phyloP scores from a whole-genome alignment of 1,140 invertebrate species.

The Atta colombica region DNA sequence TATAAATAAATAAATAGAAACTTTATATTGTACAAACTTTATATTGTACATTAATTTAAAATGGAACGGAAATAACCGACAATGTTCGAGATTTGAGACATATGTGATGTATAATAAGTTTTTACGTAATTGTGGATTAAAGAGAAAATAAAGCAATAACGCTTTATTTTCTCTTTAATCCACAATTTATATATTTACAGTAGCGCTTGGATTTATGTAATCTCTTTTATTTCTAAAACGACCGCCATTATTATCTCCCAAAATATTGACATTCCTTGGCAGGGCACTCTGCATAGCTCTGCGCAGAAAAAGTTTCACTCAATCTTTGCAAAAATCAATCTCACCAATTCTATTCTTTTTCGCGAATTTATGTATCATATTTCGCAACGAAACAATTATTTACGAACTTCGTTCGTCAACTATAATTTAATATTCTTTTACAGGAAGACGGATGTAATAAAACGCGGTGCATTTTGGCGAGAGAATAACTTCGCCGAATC shows the following conservation, averaged over 20 bases:
- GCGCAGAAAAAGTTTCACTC: slow-evolving; percentile 13
- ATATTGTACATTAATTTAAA: neutral
- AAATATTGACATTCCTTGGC: slow-evolving; percentile 37
- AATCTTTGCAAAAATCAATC: slow-evolving; percentile 10
- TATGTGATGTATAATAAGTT: neutral
- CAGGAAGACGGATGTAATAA: slow-evolving; percentile 29
- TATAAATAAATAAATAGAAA: neutral
- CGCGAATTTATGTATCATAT: neutral
- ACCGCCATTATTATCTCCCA: neutral
- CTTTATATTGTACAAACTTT: neutral
- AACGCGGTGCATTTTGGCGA: slow-evolving; percentile 32
- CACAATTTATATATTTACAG: neutral
- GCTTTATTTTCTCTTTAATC: neutral
- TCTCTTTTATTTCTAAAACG: neutral
- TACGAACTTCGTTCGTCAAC: neutral
- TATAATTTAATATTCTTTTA: slow-evolving; percentile 12
- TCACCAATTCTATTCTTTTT: neutral
- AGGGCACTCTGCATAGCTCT: neutral
- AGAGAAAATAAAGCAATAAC: neutral
- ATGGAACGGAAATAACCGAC: neutral
- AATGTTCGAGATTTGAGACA: neutral
- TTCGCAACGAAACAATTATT: neutral
- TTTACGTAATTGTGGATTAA: neutral
- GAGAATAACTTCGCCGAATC: slow-evolving; percentile 25
- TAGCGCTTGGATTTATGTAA: neutral